Base-by-base conservation (phyloP, 37 sponge, comb jelly and placozoan species). In the Crambe crambe region DNA sequence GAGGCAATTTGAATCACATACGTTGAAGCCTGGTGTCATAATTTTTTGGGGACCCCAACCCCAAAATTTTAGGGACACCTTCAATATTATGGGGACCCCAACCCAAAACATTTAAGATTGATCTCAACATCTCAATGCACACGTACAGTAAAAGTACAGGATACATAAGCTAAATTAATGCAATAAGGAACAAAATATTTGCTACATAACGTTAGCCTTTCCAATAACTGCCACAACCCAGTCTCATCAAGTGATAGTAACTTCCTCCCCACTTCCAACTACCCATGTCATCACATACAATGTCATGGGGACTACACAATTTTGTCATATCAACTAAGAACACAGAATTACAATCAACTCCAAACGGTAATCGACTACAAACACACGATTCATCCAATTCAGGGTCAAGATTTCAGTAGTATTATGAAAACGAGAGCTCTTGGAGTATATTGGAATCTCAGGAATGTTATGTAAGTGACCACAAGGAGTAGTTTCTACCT, bases 251-350 rank as follows among this genome's bases (percentile, higher is more conserved):
- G 66, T 37, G 2, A 12, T 12, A 77, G 42, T 38, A 30, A 39
- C 67, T 61, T 37, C 65, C 78, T 29, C 29, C 58, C 80, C 80
- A 80, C 58, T 80, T 80, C 70, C 80, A 80, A 23, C 29, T 37
- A 30, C 80, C 70, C 80, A 80, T 80, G 70, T 80, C 80, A 80
- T 80, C 80, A 68, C 80, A 80, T 2, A 47, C 56, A 21, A 80
- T 80, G n/a, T 80, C 80, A 12, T 39, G 2, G 17, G 70, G 59
- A 17, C 26, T 42, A 51, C 36, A 29, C 80, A 80, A 68, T 56
- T 68, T 43, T 1, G 5, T 56, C 56, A 80, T 22, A 47, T 80
- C 80, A 29, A 80, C 80, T 30, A 80, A 25, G 30, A 80, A 80
- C 18, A 68, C 58, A 51, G 80, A 67, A 68, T 80, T 80, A 21